phyloP scores from a whole-genome alignment of 2,888 invertebrate species.

The Andricus quercusramuli region DNA sequence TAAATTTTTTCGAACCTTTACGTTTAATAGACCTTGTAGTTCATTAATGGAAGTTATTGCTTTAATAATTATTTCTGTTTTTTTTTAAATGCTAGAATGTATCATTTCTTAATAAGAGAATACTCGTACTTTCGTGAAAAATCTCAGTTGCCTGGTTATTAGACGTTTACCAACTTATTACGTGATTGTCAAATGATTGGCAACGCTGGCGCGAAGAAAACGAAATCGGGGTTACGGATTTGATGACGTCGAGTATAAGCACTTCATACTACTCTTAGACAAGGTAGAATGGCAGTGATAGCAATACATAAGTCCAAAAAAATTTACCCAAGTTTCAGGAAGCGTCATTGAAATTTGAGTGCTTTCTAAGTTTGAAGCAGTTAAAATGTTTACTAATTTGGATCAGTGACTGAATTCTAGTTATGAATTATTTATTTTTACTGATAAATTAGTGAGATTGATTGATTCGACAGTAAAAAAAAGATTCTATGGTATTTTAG shows the following conservation, averaged over 20 bases:
- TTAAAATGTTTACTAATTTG: too few species aligned
- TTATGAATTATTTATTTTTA: too few species aligned
- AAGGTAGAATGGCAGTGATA: not conserved
- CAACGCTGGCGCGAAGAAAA: not conserved
- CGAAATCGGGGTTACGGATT: not conserved
- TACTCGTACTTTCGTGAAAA: conserved; percentile 1
- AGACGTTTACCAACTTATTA: not conserved
- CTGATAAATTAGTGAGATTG: too few species aligned
- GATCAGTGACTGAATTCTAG: too few species aligned
- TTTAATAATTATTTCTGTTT: not conserved
- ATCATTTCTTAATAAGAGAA: not conserved
- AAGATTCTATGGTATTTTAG: too few species aligned
- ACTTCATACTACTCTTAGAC: not conserved
- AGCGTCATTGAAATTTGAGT: too few species aligned
- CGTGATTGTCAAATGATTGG: conserved; percentile 18
- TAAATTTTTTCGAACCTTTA: not conserved
- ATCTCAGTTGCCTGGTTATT: not conserved
- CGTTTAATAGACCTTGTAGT: too few species aligned
- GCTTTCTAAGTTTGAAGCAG: too few species aligned
- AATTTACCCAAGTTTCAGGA: too few species aligned
- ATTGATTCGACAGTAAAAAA: too few species aligned
- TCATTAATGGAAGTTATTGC: not conserved
- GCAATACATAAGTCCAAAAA: not conserved
- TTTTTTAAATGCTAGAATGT: not conserved
- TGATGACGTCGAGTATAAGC: not conserved